phyloP scores from a whole-genome alignment of 2,888 invertebrate genomes.

The Anarsia innoxiella region DNA sequence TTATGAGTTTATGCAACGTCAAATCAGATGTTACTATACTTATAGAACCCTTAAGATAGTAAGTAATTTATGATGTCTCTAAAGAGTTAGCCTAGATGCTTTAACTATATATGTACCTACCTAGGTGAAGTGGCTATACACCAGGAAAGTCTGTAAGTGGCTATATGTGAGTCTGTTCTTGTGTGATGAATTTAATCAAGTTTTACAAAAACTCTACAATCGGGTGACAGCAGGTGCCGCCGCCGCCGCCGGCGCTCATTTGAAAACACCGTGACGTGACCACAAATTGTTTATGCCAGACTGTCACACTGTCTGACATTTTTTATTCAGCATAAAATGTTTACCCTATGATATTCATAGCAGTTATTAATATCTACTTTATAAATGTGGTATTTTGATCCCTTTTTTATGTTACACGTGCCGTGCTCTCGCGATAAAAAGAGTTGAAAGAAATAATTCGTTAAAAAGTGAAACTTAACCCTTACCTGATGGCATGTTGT shows the following conservation, averaged over 20 bases:
- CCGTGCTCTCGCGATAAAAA: slow-evolving; percentile 34
- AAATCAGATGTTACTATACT: too few relatives aligned
- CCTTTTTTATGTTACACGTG: slow-evolving; percentile 33
- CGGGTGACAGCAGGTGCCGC: slow-evolving; percentile 59
- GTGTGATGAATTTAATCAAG: too few relatives aligned
- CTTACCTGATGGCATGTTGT: slow-evolving; percentile 28
- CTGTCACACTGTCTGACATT: slow-evolving; percentile 63
- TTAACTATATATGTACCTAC: too few relatives aligned
- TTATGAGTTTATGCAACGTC: too few relatives aligned
- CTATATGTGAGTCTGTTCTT: too few relatives aligned
- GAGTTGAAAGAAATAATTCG: slow-evolving; percentile 35
- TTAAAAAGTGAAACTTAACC: slow-evolving; percentile 52
- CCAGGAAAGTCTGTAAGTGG: too few relatives aligned
- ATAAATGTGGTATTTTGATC: slow-evolving; percentile 19
- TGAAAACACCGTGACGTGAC: slow-evolving; percentile 64
- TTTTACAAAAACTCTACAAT: slow-evolving; percentile 55
- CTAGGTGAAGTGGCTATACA: too few relatives aligned
- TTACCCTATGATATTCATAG: slow-evolving; percentile 34
- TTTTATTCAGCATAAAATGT: slow-evolving; percentile 43
- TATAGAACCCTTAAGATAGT: too few relatives aligned
- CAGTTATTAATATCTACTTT: slow-evolving; percentile 33
- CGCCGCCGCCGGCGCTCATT: too few relatives aligned
- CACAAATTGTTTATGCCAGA: slow-evolving; percentile 57
- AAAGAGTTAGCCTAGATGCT: too few relatives aligned
- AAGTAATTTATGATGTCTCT: too few relatives aligned